Conservation (phyloP, 2,888 invertebrate species). For the Podabrus alpinus region DNA sequence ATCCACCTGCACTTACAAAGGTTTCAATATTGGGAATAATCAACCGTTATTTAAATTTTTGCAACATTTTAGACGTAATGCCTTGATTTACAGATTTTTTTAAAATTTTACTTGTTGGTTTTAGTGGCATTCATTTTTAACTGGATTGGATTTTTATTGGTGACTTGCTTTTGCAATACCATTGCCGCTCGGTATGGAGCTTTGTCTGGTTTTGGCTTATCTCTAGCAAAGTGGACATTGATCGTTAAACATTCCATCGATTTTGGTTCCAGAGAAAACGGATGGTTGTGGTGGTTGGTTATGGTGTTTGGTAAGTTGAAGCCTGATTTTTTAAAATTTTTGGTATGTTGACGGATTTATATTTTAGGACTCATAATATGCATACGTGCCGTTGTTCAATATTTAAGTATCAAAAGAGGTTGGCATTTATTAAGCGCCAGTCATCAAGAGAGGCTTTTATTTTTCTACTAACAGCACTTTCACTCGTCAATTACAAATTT, state of each 20-base stretch:
- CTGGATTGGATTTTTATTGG: slow-evolving; percentile 91
- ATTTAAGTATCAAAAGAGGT: slow-evolving; percentile 85
- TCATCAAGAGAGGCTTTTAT: slow-evolving; percentile 83
- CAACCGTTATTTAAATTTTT: too few relatives aligned
- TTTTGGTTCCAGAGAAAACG: slow-evolving; percentile 83
- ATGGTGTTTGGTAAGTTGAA: slow-evolving; percentile 77
- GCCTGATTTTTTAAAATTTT: background rate
- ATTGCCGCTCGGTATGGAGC: slow-evolving; percentile 93
- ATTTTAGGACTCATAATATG: slow-evolving; percentile 80
- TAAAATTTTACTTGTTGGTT: slow-evolving; percentile 45
- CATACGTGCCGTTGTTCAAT: slow-evolving; percentile 84
- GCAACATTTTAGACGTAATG: too few relatives aligned
- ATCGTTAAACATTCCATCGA: slow-evolving; percentile 92
- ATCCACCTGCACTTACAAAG: too few relatives aligned
- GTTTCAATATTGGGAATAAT: too few relatives aligned
- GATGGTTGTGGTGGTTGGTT: slow-evolving; percentile 91
- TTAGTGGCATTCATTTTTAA: slow-evolving; percentile 94
- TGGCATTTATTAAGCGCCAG: slow-evolving; percentile 86
- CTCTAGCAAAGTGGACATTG: slow-evolving; percentile 92
- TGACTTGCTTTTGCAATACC: slow-evolving; percentile 93
- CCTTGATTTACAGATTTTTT: too few relatives aligned
- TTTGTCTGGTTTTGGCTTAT: slow-evolving; percentile 88
- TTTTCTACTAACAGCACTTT: slow-evolving; percentile 71
- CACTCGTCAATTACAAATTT: slow-evolving; percentile 2
- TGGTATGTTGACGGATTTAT: slow-evolving; percentile 1